Conservation (phyloP, 2,888 invertebrate species). For the Steinernema scapterisci region DNA sequence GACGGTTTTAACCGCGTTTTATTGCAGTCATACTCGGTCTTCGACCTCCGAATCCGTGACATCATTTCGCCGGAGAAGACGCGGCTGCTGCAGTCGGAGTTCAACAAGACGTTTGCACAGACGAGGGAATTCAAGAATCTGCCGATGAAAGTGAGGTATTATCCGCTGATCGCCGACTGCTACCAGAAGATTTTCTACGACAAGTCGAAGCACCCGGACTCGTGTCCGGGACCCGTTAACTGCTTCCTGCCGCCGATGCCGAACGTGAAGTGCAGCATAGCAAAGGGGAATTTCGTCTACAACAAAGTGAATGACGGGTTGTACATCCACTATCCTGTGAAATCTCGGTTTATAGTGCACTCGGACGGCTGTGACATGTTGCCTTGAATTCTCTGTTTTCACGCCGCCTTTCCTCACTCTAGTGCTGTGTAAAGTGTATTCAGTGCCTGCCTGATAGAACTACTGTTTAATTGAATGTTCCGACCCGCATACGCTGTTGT, state of each 20-base stretch:
- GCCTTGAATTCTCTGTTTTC: neutral
- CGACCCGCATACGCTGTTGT: too few relatives aligned
- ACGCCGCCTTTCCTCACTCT: neutral
- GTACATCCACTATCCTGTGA: neutral
- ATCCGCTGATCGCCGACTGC: constrained; percentile 60
- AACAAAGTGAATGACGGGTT: constrained; percentile 19
- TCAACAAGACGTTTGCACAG: constrained; percentile 35
- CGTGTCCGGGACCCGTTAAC: constrained; percentile 47
- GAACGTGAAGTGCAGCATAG: constrained; percentile 9
- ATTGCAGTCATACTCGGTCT: constrained; percentile 41
- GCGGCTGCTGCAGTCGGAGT: constrained; percentile 37
- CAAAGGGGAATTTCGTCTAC: neutral
- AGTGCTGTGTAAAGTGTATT: neutral
- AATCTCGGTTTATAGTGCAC: constrained; percentile 1
- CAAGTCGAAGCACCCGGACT: constrained; percentile 41
- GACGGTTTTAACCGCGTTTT: neutral
- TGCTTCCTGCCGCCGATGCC: constrained; percentile 22
- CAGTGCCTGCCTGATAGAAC: neutral
- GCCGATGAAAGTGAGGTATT: constrained; percentile 54
- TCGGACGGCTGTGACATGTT: constrained; percentile 14
- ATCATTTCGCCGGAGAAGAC: constrained; percentile 35
- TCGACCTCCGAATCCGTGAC: constrained; percentile 44
- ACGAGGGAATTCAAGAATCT: constrained; percentile 43
- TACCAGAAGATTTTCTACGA: constrained; percentile 63
- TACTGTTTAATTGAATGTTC: too few relatives aligned